Percentiles rank a stretch among this genome's conserved stretches.
Evolutionary conservation across 1,140 invertebrate species (phyloP).

Genomic region (Agraylea sexmaculata): DNA sequence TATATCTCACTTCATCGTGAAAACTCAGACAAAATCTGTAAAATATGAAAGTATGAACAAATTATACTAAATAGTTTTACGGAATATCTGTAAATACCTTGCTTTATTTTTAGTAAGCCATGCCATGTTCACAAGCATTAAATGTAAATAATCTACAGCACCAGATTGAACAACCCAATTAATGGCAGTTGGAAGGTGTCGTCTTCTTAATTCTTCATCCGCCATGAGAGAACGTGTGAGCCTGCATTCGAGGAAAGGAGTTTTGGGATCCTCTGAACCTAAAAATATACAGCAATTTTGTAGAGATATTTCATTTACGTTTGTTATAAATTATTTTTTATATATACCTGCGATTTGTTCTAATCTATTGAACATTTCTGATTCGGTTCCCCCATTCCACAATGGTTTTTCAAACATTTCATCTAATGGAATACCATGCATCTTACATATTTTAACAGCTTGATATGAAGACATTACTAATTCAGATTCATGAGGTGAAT

Average conservation of each 20-base stretch:
- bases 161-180: conserved; percentile 99
- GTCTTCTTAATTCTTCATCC: conserved; percentile 40
- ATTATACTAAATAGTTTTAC: conserved; percentile 4
- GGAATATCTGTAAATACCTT: conserved; percentile 18
- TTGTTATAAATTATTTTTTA: neutral
- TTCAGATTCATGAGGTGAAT: conserved; percentile 16
- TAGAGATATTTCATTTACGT: neutral
- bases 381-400: conserved; percentile 84
- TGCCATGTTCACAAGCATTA: conserved; percentile 92
- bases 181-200: conserved; percentile 79
- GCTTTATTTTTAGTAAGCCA: conserved; percentile 76
- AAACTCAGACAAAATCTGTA: conserved; percentile 87
- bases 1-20: conserved; percentile 97
- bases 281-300: neutral
- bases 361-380: conserved; percentile 93
- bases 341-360: conserved; percentile 72
- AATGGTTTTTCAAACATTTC: conserved; percentile 55
- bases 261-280: conserved; percentile 50
- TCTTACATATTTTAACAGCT: conserved; percentile 29
- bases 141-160: conserved; percentile 94
- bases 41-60: conserved; percentile 11
- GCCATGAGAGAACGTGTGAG: conserved; percentile 80
- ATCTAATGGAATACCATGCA: conserved; percentile 41
- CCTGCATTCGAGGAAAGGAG: conserved; percentile 71
- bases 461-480: conserved; percentile 32